Percentiles rank a stretch among this genome's conserved stretches.
Evolutionary conservation across 2,113 vertebrate genomes (phyloP).

Genomic region (Sinocyclocheilus maitianheensis): DNA sequence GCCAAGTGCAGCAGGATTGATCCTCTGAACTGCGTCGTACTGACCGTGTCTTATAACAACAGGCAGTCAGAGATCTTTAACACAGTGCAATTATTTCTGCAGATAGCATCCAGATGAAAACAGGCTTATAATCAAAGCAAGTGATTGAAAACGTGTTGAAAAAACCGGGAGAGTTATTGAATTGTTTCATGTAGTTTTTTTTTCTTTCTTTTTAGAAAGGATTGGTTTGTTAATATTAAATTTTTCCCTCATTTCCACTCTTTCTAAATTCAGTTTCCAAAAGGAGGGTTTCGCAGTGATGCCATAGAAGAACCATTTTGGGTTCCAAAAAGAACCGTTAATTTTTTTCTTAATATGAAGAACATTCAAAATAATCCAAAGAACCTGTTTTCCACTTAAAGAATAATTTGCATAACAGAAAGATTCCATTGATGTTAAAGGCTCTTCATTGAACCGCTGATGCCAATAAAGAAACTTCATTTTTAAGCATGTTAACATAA

Average conservation of each 20-base stretch:
- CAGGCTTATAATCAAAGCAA: background rate
- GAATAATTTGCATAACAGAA: too few relatives aligned
- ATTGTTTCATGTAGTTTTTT: background rate
- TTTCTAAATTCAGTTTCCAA: too few relatives aligned
- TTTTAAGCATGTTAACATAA: background rate
- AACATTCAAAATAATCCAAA: too few relatives aligned
- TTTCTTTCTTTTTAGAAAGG: background rate
- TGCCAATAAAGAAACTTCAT: too few relatives aligned
- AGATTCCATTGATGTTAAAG: too few relatives aligned
- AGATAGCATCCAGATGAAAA: background rate
- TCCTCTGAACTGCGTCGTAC: conserved; percentile 81
- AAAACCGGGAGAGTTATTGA: background rate
- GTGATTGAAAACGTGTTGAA: background rate
- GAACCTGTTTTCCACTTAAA: too few relatives aligned
- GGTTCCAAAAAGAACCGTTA: too few relatives aligned
- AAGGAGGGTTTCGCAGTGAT: too few relatives aligned
- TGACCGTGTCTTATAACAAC: background rate
- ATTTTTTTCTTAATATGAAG: too few relatives aligned
- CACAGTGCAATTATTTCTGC: background rate
- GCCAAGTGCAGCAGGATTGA: conserved; percentile 98
- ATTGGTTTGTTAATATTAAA: background rate
- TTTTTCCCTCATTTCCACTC: too few relatives aligned
- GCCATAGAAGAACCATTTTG: too few relatives aligned
- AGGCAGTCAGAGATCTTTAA: background rate
- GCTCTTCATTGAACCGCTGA: too few relatives aligned